phyloP scores from a whole-genome alignment of 2,888 invertebrate species.

The Barypeithes pellucidus region DNA sequence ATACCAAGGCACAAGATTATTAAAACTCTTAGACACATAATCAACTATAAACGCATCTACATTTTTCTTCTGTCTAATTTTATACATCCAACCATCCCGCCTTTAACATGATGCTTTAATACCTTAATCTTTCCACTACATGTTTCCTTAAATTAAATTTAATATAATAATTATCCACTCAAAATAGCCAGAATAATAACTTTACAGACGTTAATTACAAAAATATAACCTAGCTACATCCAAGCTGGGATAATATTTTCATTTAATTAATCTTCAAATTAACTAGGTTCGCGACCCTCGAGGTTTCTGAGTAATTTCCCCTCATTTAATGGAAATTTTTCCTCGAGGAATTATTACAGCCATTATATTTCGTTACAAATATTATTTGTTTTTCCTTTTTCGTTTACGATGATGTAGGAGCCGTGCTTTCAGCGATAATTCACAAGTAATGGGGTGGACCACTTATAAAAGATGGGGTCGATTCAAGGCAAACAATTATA shows the following conservation, averaged over 20 bases:
- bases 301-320: conserved; percentile 32
- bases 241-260: conserved; percentile 37
- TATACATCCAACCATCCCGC: too few species aligned
- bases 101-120: too few species aligned
- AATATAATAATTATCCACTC: background rate
- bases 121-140: background rate
- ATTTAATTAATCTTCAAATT: conserved; percentile 40
- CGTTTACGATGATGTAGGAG: conserved; percentile 12
- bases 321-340: conserved; percentile 44
- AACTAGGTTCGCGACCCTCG: conserved; percentile 23
- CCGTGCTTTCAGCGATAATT: conserved; percentile 11
- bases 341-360: conserved; percentile 34
- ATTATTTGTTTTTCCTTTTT: conserved; percentile 25
- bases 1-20: too few species aligned
- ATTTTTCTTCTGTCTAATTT: too few species aligned
- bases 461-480: background rate
- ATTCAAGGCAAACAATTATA: background rate
- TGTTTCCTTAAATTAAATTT: background rate
- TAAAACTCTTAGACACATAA: too few species aligned
- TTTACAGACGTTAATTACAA: conserved; percentile 8
- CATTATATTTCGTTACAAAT: conserved; percentile 36
- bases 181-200: background rate
- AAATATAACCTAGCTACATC: conserved; percentile 1
- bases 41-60: too few species aligned
- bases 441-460: background rate